Evolutionary conservation across 1,140 invertebrate genomes (phyloP), one percentile per base, ranked within the genome.

Genomic region (Vanessa atalanta): DNA sequence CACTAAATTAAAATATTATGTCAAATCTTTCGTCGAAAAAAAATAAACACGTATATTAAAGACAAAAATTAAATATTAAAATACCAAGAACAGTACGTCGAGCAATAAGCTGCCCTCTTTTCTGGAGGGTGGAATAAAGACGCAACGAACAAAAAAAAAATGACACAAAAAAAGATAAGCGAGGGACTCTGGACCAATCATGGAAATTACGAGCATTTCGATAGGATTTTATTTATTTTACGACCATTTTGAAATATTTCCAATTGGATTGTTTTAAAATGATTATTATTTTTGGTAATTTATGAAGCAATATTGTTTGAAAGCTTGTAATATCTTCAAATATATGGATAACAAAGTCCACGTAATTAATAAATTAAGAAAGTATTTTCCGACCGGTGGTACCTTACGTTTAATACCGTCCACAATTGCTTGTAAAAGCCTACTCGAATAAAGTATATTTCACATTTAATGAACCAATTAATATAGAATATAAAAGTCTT

Each of bases 61-160:
- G 6, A 31, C 26, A 31, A 31, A 31, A 31, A 31, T 4, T 31
- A 61, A 61, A 37, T 37, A 15, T 31, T 67, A 13, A 85, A 90
- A 81, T 83, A 90, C 86, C 87, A 87, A 88, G 61, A 81, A 3
- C 4, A 0, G 6, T 43, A 15, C 3, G 8, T 75, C 78, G 37
- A 15, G 5, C 15, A 81, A 79, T 47, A 85, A 11, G 47, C 57
- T 84, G 83, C 86, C 86, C 87, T 87, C 84, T 90, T 87, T 88
- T 84, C 84, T 90, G 72, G 83, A 88, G 88, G 90, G 90, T 84
- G 83, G 83, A 78, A 86, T 84, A 85, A 90, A 90, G 87, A 90
- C 79, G 83, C 70, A 82, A 80, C 77, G 86, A 85, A 87, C 84
- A 85, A 87, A 86, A 92, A 31, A 31, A 89, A 88, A 88, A 90